phyloP scores from a whole-genome alignment of 2,797 vertebrate species.

The Euthynnus affinis region DNA sequence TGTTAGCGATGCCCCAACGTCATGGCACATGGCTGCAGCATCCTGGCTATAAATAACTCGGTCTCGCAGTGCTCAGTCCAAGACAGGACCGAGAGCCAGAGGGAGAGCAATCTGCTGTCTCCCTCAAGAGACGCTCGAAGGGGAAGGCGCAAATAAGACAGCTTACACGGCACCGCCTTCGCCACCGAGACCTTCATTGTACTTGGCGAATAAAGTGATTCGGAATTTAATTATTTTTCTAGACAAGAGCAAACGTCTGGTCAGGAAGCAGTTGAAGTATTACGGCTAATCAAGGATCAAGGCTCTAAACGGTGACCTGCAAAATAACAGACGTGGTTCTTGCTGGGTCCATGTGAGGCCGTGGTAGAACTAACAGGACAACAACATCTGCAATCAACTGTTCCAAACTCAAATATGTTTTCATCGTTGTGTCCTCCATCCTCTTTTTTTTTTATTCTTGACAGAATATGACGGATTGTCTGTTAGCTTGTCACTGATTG shows the following conservation, averaged over 20 bases:
- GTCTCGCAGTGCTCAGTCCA: constrained; percentile 72
- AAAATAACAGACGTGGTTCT: not conserved
- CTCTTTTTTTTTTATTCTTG: not conserved
- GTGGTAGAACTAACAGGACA: not conserved
- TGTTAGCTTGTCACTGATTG: not conserved
- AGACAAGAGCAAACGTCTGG: constrained; percentile 26
- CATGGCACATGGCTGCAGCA: constrained; percentile 76
- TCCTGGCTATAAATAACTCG: constrained; percentile 79
- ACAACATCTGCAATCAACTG: not conserved
- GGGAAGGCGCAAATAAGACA: constrained; percentile 63
- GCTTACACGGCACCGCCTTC: constrained; percentile 49
- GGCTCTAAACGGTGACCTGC: constrained; percentile 7
- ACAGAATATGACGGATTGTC: not conserved
- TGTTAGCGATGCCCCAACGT: constrained; percentile 70
- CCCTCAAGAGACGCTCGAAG: constrained; percentile 72
- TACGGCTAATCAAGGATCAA: constrained; percentile 23
- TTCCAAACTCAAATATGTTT: not conserved
- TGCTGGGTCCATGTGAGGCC: not conserved
- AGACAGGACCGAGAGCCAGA: constrained; percentile 74
- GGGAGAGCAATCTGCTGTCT: constrained; percentile 82
- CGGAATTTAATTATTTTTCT: constrained; percentile 45
- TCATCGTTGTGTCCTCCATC: not conserved
- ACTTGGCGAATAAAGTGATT: constrained; percentile 48
- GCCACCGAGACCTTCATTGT: constrained; percentile 47
- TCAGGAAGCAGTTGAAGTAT: constrained; percentile 12